Percentiles rank a stretch among this genome's conserved stretches.
These are phyloP conservation scores for Dolichoris vasculosae DNA, from an alignment of 1,140 invertebrate species.

Conservation along the genomic window DNA sequence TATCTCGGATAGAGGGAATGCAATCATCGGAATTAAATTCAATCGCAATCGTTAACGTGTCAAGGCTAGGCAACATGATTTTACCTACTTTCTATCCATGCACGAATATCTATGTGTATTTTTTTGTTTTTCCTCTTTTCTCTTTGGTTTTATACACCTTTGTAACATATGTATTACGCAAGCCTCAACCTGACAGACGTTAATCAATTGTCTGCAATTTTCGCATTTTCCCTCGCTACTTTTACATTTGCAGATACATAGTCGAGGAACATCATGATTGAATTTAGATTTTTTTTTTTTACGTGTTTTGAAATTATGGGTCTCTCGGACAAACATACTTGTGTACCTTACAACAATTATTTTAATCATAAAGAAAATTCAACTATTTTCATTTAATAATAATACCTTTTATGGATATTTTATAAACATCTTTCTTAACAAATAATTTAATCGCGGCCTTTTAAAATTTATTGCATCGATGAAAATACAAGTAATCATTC, in stretches of 20 bases:
- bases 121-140: constrained; percentile 16
- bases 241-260: neutral
- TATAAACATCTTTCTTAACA: constrained; percentile 16
- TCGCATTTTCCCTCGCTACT: constrained; percentile 7
- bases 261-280: neutral
- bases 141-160: neutral
- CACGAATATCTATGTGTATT: neutral
- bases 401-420: constrained; percentile 3
- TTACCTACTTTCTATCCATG: constrained; percentile 40
- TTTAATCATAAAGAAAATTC: neutral
- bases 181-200: neutral
- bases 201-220: constrained; percentile 49
- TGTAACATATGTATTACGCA: constrained; percentile 2
- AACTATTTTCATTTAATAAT: neutral
- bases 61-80: constrained; percentile 41
- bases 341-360: neutral
- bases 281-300: neutral
- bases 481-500: neutral
- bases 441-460: constrained; percentile 29
- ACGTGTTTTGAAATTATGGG: neutral
- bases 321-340: neutral
- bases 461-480: constrained; percentile 11
- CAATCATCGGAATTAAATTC: constrained; percentile 29
- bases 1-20: constrained; percentile 28
- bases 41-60: constrained; percentile 49